A percentile compares a stretch with the other conserved stretches of the same genome.
Evolutionary conservation across 37 sponge, comb jelly and placozoan genomes (phyloP).

Genomic region (Bolinopsis microptera): DNA sequence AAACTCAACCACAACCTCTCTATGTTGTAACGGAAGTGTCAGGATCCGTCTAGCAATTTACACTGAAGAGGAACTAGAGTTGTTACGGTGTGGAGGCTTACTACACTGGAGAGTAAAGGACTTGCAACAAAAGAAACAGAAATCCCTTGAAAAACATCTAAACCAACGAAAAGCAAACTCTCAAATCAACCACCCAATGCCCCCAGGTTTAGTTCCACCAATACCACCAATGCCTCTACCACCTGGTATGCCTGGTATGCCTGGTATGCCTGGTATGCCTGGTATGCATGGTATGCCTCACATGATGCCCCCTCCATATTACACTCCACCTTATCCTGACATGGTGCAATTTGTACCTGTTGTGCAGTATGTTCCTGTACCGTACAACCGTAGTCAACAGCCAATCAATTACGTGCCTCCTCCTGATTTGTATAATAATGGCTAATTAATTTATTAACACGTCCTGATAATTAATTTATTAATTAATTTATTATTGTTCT

Average conservation of each 20-base stretch:
- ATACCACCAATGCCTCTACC: not conserved
- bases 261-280: not conserved
- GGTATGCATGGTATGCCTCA: too few species aligned
- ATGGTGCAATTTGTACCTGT: constrained; percentile 26
- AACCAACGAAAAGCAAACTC: not conserved
- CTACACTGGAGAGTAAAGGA: not conserved
- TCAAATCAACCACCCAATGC: not conserved
- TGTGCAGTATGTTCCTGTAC: constrained; percentile 24
- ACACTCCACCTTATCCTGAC: not conserved
- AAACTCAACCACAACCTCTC: not conserved
- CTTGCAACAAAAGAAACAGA: not conserved
- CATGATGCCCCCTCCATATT: not conserved
- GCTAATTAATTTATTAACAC: too few species aligned
- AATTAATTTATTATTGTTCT: too few species aligned
- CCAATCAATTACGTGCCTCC: not conserved
- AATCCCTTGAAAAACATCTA: not conserved
- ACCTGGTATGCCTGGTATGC: not conserved
- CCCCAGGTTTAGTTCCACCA: not conserved
- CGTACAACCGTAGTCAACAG: not conserved
- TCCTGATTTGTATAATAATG: not conserved
- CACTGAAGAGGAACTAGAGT: not conserved
- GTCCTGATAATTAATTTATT: too few species aligned
- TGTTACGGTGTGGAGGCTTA: not conserved
- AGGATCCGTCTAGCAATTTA: not conserved
- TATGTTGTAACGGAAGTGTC: not conserved